Evolutionary conservation across 2,797 vertebrate species (phyloP).

Genomic region (Bufotes viridis): DNA sequence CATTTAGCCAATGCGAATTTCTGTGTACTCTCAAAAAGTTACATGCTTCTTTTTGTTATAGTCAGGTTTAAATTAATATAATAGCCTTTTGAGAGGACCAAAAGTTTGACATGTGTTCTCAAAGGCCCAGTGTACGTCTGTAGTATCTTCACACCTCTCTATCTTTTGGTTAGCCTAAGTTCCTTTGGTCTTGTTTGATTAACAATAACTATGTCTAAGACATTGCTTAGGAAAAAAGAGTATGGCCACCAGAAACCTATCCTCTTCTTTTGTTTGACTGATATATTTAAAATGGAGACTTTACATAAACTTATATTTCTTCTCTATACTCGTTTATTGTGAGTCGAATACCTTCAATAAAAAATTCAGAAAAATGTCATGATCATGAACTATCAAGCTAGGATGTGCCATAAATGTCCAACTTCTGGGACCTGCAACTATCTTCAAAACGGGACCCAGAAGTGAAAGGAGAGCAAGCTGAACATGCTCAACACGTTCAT

Average conservation of each 20-base stretch:
- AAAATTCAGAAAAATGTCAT: neutral
- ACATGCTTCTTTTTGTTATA: slow-evolving; percentile 29
- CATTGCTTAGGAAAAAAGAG: no score
- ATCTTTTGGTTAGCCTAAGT: neutral
- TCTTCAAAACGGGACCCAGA: no score
- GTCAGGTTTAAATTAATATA: neutral
- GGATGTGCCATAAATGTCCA: no score
- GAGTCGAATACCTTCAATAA: neutral
- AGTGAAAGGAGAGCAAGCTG: no score
- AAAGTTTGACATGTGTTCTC: neutral
- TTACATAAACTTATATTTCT: neutral
- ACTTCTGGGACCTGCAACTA: no score
- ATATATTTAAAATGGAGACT: no score
- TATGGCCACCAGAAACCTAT: no score
- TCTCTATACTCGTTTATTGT: neutral
- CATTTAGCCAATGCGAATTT: slow-evolving; percentile 50
- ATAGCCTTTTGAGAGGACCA: neutral
- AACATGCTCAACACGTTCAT: no score
- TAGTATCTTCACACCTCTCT: neutral
- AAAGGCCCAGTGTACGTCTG: neutral
- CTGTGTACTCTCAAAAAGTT: slow-evolving; percentile 31
- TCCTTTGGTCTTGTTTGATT: neutral
- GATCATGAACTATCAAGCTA: no score
- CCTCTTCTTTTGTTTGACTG: no score
- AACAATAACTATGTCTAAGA: no score